Evolutionary conservation across 2,888 invertebrate species (phyloP).

Genomic region (Toxonevra muliebris): DNA sequence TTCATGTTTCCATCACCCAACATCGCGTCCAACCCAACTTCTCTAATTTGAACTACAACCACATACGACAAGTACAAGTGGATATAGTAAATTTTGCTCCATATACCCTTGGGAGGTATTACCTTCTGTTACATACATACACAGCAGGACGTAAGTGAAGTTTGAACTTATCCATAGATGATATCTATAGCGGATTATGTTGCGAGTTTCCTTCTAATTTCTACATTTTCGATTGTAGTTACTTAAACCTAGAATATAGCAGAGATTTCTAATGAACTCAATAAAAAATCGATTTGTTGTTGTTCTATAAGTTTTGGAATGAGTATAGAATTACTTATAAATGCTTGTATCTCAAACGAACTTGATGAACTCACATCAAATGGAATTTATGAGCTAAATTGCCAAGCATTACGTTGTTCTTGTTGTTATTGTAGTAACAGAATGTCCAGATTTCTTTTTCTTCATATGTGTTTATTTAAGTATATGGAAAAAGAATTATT

Average conservation of each 20-base stretch:
- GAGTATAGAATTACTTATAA: not conserved
- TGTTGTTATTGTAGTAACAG: not conserved
- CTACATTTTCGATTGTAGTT: not conserved
- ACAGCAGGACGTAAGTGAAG: not conserved
- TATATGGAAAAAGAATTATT: conserved; percentile 58
- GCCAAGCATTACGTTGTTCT: conserved; percentile 46
- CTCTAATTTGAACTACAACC: too few species aligned
- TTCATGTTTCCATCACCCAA: conserved; percentile 18
- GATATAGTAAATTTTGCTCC: not conserved
- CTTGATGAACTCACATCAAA: conserved; percentile 49
- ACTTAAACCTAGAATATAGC: conserved; percentile 7
- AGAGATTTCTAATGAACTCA: conserved; percentile 56
- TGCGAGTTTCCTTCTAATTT: conserved; percentile 24
- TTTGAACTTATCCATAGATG: too few species aligned
- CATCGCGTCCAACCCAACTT: too few species aligned
- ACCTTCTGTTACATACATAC: conserved; percentile 40
- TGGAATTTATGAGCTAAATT: conserved; percentile 57
- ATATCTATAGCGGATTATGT: conserved; percentile 20
- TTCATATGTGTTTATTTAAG: not conserved
- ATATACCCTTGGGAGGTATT: conserved; percentile 56
- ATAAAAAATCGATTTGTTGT: conserved; percentile 62
- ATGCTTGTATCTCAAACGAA: conserved; percentile 28
- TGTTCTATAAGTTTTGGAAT: conserved; percentile 31
- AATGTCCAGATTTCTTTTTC: conserved; percentile 18
- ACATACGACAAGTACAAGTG: too few species aligned